phyloP scores from a whole-genome alignment of 30 jellyfish, hydroid and myxozoan genomes.

The Hydractinia symbiolongicarpus region DNA sequence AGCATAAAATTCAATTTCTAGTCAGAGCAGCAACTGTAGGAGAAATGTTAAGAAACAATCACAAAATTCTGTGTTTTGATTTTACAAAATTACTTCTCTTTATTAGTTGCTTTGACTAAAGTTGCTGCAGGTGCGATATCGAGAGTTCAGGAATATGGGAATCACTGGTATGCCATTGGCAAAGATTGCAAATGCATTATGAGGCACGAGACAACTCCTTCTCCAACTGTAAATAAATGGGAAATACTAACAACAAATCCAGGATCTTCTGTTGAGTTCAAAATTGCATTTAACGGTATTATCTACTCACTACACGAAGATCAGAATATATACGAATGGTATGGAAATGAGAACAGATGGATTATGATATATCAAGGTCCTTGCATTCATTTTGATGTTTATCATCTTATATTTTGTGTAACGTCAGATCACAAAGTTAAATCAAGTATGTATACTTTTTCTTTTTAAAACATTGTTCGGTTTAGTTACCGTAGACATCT shows the following conservation, averaged over 20 bases:
- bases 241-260: conserved; percentile 4
- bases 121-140: background rate
- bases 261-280: conserved; percentile 17
- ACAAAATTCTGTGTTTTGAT: no score
- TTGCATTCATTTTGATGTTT: background rate
- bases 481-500: no score
- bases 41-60: no score
- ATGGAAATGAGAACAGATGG: background rate
- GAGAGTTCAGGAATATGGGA: background rate
- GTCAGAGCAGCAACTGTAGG: no score
- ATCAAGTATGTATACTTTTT: background rate
- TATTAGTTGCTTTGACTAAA: background rate
- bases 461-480: no score
- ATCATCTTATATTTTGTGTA: background rate
- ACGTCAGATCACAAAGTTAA: background rate
- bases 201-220: background rate
- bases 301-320: conserved; percentile 16
- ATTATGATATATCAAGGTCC: conserved; percentile 7
- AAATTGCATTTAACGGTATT: background rate
- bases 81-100: no score
- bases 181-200: background rate
- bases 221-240: background rate
- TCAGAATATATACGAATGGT: conserved; percentile 3
- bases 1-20: no score
- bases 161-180: background rate